Evolutionary conservation across 2,888 invertebrate species (phyloP), one percentile per base, ranked within the genome.

Genomic region (Cephonodes hylas): DNA sequence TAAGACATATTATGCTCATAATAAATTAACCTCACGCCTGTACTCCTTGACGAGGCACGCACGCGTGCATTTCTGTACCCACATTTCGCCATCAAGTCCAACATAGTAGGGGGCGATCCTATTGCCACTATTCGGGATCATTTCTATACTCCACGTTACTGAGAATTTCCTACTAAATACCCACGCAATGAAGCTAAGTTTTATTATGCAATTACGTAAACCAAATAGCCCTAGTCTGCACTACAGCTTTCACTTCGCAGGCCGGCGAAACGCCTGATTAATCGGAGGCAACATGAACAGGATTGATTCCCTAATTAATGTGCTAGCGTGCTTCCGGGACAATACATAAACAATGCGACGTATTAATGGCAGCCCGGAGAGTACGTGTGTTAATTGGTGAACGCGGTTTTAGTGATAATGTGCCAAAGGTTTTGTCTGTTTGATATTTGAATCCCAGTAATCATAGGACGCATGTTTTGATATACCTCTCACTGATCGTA

Each of bases 291-390:
- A 63, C 64, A 62, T 62, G 62, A 60, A 42, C 63, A 63, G 66
- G 68, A 71, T 71, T 64, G 68, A 71, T 68, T 62, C 59, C 31
- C 66, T 68, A 68, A 71, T 68, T 63, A 63, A 57, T 46, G 45
- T 48, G 25, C 44, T 58, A 58, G 44, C 45, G 59, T 59, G 57
- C 62, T 64, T 25, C 15, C 25, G 27, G 23, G 65, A 66, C 66
- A 63, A 59, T 59, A 66, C 64, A 53, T 66, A 64, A 70, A 65
- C 68, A 61, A 69, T 66, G 60, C 46, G 6, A 5, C 15, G 6
- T 31, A 38, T 38, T 38, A 27, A 31, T 53, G 27, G 23, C 25
- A 46, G 6, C 10, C 13, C 4, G 46, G 23, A n/a, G 23, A 46
- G 46, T n/a, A n/a, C n/a, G 23, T 46, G 46, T n/a, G n/a, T 46